Evolutionary conservation across 2,797 vertebrate genomes (phyloP).

Genomic region (Prionace glauca): DNA sequence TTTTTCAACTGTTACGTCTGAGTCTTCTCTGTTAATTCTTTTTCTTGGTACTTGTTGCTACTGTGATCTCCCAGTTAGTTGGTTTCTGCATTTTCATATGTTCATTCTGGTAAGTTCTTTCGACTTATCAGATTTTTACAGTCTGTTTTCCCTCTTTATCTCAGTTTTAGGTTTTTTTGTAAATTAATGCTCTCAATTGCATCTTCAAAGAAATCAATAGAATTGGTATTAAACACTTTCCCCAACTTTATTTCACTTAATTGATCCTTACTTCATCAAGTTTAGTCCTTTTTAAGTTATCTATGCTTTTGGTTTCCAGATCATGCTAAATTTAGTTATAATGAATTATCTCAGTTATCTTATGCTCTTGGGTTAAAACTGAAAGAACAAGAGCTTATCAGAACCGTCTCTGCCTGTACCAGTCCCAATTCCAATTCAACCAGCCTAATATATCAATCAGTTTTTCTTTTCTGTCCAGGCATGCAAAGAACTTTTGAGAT

Average conservation of each 20-base stretch:
- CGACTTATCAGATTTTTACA: background rate
- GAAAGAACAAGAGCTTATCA: background rate
- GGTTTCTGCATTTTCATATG: background rate
- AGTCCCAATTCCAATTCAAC: background rate
- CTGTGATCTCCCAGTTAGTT: background rate
- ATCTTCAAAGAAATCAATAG: background rate
- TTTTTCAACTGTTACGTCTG: background rate
- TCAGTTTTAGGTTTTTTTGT: background rate
- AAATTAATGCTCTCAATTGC: background rate
- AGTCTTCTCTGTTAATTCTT: background rate
- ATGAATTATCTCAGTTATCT: background rate
- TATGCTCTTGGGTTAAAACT: background rate
- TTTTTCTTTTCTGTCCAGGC: background rate
- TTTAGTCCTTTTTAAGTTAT: background rate
- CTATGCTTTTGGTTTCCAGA: background rate
- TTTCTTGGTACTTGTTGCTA: background rate
- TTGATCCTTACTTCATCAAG: background rate
- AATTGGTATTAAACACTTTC: background rate
- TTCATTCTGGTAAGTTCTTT: background rate
- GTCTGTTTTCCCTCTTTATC: background rate
- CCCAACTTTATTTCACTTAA: background rate
- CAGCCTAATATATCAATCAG: background rate
- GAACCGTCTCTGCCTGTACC: background rate
- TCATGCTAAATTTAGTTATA: background rate
- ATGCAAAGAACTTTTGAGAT: background rate